Conservation (phyloP, 2,888 invertebrate genomes). For the Strigamia crassipes region DNA sequence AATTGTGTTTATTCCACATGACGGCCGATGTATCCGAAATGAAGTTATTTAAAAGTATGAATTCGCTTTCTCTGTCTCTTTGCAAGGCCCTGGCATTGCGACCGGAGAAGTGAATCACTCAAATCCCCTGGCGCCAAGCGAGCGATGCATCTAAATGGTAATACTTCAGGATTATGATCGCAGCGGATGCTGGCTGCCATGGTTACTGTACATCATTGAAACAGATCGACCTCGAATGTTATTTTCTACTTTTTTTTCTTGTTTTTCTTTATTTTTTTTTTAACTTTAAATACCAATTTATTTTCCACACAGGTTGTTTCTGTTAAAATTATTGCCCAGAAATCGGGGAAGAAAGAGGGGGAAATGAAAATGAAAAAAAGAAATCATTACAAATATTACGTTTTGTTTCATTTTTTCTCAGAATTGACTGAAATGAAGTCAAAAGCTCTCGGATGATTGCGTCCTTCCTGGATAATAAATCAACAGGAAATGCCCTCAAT, state of each 20-base stretch:
- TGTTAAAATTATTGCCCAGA: background rate
- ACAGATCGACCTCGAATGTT: background rate
- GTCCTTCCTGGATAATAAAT: background rate
- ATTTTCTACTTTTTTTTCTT: background rate
- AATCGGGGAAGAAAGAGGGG: background rate
- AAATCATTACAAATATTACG: background rate
- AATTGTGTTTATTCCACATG: slow-evolving; percentile 24
- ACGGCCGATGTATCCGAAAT: slow-evolving; percentile 33
- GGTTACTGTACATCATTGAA: slow-evolving; percentile 1
- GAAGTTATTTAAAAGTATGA: slow-evolving; percentile 44
- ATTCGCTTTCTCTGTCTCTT: background rate
- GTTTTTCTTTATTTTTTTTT: background rate
- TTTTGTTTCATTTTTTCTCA: background rate
- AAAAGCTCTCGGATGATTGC: background rate
- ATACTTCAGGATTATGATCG: slow-evolving; percentile 43
- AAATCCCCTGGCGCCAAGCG: slow-evolving; percentile 6
- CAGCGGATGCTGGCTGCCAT: slow-evolving; percentile 30
- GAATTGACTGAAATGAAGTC: background rate
- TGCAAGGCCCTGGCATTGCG: background rate
- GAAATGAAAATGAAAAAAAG: background rate
- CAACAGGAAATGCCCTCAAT: background rate
- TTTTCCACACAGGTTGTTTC: background rate
- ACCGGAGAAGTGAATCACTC: slow-evolving; percentile 28
- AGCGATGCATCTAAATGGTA: slow-evolving; percentile 33
- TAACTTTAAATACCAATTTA: background rate